Evolutionary conservation across 2,113 vertebrate species (phyloP), one percentile per base, ranked within the genome.

Genomic region (Osmerus eperlanus): DNA sequence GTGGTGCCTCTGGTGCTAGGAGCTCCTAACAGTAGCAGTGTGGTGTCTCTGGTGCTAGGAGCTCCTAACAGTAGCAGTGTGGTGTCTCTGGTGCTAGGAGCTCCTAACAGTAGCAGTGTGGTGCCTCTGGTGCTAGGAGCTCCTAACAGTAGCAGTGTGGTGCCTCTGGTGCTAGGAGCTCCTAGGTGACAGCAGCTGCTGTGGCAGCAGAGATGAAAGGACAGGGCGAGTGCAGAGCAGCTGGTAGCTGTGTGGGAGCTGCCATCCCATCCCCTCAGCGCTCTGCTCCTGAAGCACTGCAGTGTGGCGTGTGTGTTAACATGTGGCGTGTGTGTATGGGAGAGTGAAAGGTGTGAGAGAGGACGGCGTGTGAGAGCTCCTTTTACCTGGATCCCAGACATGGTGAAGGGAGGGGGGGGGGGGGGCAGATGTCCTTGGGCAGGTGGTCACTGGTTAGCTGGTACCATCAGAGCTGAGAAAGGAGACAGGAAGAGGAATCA

Each of bases 341-440:
- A 6, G 32, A 36, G 32, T 36, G 32, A 36, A 28, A 28, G 25
- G 25, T 28, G 25, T 28, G 32, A 36, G 32, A 36, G 32, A 36
- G 7, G 32, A 36, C 4, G 7, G 4, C 25, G 25, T 36, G 69
- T 28, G 55, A 60, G 54, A 63, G 52, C 11, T 65, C 47, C 4
- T 78, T 87, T 88, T 79, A 91, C 90, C 25, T 89, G 89, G 77
- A 89, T 86, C 82, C 87, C 90, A 83, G 89, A 89, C 90, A 91
- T 91, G 83, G 72, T 89, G 84, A 84, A 74, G 83, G 86, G 83
- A 78, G 65, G 60, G 79, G 2, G 56, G 19, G 23, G 11, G 28
- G 12, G 61, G 75, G 80, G 85, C 81, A 78, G 83, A 83, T 77
- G 81, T 87, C 89, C 88, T 89, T 83, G 67, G 83, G 83, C 74